Conservation (phyloP, 1,140 invertebrate genomes). For the Yoshiicerus persimilis region DNA sequence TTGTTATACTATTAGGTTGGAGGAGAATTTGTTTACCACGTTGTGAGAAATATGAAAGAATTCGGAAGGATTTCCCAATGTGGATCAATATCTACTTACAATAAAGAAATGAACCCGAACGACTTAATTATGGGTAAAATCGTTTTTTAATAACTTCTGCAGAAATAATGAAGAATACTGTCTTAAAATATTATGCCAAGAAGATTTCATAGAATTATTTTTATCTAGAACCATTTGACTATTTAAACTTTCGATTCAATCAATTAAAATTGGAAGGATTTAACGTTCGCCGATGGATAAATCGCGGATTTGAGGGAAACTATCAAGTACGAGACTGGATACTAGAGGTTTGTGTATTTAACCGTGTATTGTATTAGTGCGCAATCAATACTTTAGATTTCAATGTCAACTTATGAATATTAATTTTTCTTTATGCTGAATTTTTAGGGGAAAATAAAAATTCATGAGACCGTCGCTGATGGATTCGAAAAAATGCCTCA, state of each 20-base stretch:
- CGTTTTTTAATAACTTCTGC: too few relatives aligned
- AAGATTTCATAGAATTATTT: not conserved
- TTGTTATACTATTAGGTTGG: conserved; percentile 53
- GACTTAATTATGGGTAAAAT: not conserved
- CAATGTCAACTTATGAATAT: too few relatives aligned
- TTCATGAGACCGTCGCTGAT: conserved; percentile 54
- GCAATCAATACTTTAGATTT: too few relatives aligned
- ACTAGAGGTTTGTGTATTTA: not conserved
- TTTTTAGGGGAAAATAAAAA: conserved; percentile 55
- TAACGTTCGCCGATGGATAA: conserved; percentile 41
- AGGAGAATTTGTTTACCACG: conserved; percentile 54
- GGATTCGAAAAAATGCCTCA: conserved; percentile 58
- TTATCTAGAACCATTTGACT: not conserved
- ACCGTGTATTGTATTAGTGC: too few relatives aligned
- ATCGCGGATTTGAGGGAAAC: conserved; percentile 47
- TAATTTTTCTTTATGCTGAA: not conserved
- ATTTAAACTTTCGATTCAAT: conserved; percentile 36
- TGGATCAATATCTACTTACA: conserved; percentile 56
- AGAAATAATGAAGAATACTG: not conserved
- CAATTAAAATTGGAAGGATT: conserved; percentile 49
- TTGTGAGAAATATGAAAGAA: conserved; percentile 56
- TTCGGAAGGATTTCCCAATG: conserved; percentile 56
- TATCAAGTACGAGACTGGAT: conserved; percentile 50
- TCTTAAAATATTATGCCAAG: not conserved
- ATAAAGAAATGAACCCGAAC: conserved; percentile 46